Evolutionary conservation across 1,140 invertebrate genomes (phyloP).

Genomic region (Meloidogyne chitwoodi): DNA sequence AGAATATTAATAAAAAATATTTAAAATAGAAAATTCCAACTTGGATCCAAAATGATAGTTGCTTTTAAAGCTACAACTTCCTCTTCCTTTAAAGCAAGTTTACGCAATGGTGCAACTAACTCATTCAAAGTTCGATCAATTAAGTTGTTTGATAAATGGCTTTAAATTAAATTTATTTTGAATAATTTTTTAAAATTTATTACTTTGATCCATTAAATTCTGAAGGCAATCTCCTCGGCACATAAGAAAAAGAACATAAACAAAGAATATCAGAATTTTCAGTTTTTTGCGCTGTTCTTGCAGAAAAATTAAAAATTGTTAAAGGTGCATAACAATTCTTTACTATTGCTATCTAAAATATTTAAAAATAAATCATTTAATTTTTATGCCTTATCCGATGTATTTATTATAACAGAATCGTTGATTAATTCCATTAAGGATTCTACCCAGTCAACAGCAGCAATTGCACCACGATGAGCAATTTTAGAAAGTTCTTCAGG

Average conservation of each 20-base stretch:
- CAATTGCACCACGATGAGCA: conserved; percentile 56
- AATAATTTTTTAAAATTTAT: background rate
- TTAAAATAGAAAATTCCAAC: conserved; percentile 26
- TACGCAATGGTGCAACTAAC: conserved; percentile 51
- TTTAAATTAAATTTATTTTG: conserved; percentile 12
- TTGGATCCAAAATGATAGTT: conserved; percentile 59
- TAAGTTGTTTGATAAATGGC: conserved; percentile 58
- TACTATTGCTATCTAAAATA: conserved; percentile 42
- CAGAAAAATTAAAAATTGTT: conserved; percentile 60
- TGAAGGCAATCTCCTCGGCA: conserved; percentile 51
- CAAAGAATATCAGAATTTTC: conserved; percentile 59
- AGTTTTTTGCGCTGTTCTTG: conserved; percentile 57
- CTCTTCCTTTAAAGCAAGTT: conserved; percentile 54
- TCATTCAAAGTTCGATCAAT: conserved; percentile 59
- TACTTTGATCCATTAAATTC: conserved; percentile 58
- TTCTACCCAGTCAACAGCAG: conserved; percentile 60
- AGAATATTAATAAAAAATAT: background rate
- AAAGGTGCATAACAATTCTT: conserved; percentile 56
- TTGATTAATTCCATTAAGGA: conserved; percentile 47
- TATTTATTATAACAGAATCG: conserved; percentile 47
- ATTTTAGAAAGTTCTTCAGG: conserved; percentile 53
- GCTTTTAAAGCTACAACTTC: conserved; percentile 58
- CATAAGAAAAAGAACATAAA: conserved; percentile 52
- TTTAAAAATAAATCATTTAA: background rate
- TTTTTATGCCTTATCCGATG: conserved; percentile 48